Conservation (phyloP, 2,888 invertebrate genomes). For the Thyatira batis region DNA sequence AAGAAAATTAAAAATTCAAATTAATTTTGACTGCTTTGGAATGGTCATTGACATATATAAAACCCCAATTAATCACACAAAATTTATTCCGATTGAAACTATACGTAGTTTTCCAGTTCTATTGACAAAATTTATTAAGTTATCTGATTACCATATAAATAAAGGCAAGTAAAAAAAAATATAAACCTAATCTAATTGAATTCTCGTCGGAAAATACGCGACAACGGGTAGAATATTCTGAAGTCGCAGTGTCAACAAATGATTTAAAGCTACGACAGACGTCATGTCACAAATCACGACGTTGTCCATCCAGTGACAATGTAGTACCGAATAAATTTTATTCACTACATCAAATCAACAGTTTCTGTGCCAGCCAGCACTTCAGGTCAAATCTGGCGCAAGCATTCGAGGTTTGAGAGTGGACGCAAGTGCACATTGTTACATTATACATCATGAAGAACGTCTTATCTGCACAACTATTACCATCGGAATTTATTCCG, state of each 20-base stretch:
- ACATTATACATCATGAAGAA: constrained; percentile 25
- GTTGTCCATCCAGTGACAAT: background rate
- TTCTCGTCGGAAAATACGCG: too few relatives aligned
- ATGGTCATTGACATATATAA: too few relatives aligned
- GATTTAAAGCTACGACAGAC: background rate
- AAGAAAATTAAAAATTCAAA: too few relatives aligned
- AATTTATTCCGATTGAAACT: too few relatives aligned
- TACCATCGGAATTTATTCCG: constrained; percentile 16
- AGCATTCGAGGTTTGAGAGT: constrained; percentile 63
- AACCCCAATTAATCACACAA: too few relatives aligned
- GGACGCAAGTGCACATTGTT: constrained; percentile 76
- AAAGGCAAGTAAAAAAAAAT: too few relatives aligned
- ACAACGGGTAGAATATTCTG: too few relatives aligned
- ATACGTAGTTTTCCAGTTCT: too few relatives aligned
- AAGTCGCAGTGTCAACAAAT: background rate
- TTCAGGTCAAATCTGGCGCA: constrained; percentile 68
- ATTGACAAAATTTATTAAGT: too few relatives aligned
- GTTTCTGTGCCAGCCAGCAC: constrained; percentile 50
- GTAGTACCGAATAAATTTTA: constrained; percentile 29
- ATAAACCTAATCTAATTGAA: too few relatives aligned
- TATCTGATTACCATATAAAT: too few relatives aligned
- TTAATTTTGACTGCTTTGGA: too few relatives aligned
- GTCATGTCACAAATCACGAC: background rate
- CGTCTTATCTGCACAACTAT: constrained; percentile 15
- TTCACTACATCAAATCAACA: constrained; percentile 39